Base-by-base conservation (phyloP, 1,140 invertebrate species). In the Cydia strobilella region DNA sequence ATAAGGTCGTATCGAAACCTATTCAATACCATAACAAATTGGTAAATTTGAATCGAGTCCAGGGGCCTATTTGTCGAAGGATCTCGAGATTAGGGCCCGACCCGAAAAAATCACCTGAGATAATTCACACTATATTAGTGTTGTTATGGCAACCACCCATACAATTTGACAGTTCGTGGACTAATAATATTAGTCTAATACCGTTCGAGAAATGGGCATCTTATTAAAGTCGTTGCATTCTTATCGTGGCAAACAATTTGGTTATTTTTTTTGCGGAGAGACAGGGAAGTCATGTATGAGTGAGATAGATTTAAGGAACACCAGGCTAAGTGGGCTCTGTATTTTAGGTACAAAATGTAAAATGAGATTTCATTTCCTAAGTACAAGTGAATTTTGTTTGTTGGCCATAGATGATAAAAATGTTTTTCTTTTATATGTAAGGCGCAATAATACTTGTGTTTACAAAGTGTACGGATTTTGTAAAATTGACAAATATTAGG, bases 361-460 rank as follows among this genome's bases (percentile, higher is more conserved):
- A 15, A 4, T 54, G 15, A 54, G 51, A 63, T 63, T 63, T 63
- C 7, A 25, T 63, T 63, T 63, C 62, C 62, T 63, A 25, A 63
- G 62, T 63, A 23, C 20, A 63, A 23, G 62, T 63, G 62, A 63
- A 63, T 63, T 63, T 63, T 25, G 25, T 63, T 63, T 63, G 62
- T 63, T 63, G 62, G 62, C 23, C 62, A 63, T 63, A 63, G 62
- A 63, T 25, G 7, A 13, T 63, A 54, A 54, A 20, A n/a, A 54
- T 54, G 10, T 25, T 63, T 63, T 18, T 20, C 20, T 63, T 63
- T 63, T 25, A 25, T 63, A 27, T 63, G 10, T 63, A 63, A 63
- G 18, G 18, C 20, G 7, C 20, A 63, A 12, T 27, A 63, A 13
- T 23, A 62, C 20, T 63, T 63, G 62, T 63, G 62, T 25, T 25